These are phyloP conservation scores for Trichomycterus rosablanca DNA, from an alignment of 2,113 vertebrate species.

Conservation along the genomic window DNA sequence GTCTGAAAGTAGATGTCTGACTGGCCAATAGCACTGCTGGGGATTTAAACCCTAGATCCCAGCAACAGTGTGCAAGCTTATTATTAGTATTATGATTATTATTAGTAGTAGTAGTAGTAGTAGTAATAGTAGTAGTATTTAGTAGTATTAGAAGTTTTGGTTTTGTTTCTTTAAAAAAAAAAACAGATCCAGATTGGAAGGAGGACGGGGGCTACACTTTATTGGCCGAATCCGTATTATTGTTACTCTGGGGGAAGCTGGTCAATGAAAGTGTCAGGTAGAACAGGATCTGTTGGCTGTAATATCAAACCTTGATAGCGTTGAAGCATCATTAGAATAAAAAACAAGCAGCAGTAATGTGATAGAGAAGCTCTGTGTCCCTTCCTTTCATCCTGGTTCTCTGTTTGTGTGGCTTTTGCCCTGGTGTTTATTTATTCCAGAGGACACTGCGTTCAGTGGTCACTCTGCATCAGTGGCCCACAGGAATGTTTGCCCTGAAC, in stretches of 20 bases:
- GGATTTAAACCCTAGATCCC: too few species aligned
- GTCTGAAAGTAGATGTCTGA: too few species aligned
- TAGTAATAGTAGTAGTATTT: too few species aligned
- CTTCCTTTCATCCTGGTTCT: constrained; percentile 32
- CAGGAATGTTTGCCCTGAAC: constrained; percentile 59
- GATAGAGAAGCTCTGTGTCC: constrained; percentile 40
- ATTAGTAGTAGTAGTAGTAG: too few species aligned
- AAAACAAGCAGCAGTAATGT: constrained; percentile 27
- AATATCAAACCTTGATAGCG: constrained; percentile 29
- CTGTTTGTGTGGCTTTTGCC: constrained; percentile 29
- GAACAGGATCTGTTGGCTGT: constrained; percentile 24
- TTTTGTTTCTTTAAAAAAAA: too few species aligned
- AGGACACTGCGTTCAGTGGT: constrained; percentile 52
- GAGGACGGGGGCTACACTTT: constrained; percentile 32
- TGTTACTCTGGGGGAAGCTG: constrained; percentile 12
- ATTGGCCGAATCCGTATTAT: constrained; percentile 23
- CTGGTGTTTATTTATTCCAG: constrained; percentile 8
- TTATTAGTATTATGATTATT: too few species aligned
- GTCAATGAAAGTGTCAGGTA: constrained; percentile 10
- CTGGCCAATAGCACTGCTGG: too few species aligned
- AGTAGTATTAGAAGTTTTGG: too few species aligned
- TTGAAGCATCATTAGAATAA: constrained; percentile 23
- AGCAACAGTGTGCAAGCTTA: too few species aligned
- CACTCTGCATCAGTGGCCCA: constrained; percentile 68
- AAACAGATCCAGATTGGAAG: too few species aligned